phyloP scores from a whole-genome alignment of 2,888 invertebrate species.

The Rotaria socialis region DNA sequence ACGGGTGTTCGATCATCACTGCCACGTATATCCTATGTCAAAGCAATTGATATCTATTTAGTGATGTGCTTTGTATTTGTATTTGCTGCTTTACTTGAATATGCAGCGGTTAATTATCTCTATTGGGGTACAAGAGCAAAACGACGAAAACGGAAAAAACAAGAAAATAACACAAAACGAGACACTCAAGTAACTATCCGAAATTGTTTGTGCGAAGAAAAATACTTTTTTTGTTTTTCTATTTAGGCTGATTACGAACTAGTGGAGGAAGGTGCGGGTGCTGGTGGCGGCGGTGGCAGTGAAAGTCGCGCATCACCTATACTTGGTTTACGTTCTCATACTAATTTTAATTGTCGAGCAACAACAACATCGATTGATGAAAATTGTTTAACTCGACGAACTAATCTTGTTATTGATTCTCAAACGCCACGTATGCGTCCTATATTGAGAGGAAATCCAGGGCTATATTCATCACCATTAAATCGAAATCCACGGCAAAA shows the following conservation, averaged over 20 bases:
- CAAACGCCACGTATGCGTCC: neutral
- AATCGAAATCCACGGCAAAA: neutral
- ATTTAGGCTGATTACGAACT: neutral
- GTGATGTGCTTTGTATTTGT: constrained; percentile 99
- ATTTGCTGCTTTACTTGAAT: constrained; percentile 89
- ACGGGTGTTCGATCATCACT: constrained; percentile 92
- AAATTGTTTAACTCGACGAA: constrained; percentile 16
- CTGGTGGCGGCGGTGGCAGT: too few species aligned
- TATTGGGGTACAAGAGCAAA: constrained; percentile 96
- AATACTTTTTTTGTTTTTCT: neutral
- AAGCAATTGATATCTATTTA: constrained; percentile 95
- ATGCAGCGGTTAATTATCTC: constrained; percentile 95
- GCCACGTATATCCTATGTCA: constrained; percentile 93
- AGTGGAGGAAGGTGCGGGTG: neutral
- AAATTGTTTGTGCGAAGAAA: neutral
- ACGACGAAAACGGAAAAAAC: constrained; percentile 74
- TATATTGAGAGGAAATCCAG: neutral
- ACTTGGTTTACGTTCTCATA: neutral
- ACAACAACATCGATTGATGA: neutral
- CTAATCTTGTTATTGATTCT: neutral
- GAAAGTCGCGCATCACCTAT: neutral
- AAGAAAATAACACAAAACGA: constrained; percentile 47
- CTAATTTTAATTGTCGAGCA: neutral
- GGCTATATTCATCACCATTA: neutral
- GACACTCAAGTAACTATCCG: neutral